Conservation (phyloP, 2,113 vertebrate genomes). For the Strix uralensis region DNA sequence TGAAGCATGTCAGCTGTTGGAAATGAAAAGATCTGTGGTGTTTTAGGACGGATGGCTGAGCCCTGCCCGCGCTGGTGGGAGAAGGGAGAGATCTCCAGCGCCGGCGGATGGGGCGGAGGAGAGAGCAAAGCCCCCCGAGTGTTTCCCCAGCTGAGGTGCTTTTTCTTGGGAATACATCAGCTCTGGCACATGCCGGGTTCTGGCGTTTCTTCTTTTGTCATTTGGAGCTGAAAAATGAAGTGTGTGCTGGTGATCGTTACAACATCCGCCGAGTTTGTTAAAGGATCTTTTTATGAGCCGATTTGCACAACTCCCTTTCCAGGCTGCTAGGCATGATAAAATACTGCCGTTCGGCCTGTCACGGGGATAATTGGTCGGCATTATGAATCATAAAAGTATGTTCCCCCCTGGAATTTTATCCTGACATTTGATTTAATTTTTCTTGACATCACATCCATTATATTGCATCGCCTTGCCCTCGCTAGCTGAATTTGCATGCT, state of each 20-base stretch:
- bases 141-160: background rate
- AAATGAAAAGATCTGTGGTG: fast-evolving
- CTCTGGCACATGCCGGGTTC: fast-evolving
- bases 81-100: background rate
- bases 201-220: background rate
- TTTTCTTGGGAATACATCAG: background rate
- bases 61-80: background rate
- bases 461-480: background rate
- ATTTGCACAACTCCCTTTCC: background rate
- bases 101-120: background rate
- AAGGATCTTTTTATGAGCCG: background rate
- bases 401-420: constrained; percentile 23
- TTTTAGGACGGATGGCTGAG: background rate
- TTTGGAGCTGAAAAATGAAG: background rate
- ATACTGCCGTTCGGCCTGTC: background rate
- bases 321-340: constrained; percentile 11
- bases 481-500: background rate
- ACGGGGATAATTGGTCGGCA: background rate
- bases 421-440: constrained; percentile 51
- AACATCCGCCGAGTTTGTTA: background rate
- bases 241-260: background rate
- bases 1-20: background rate
- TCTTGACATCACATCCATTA: background rate
- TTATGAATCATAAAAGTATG: background rate
- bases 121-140: background rate